Base-by-base conservation (phyloP, 2,113 vertebrate species). In the Chaenogobius annularis region DNA sequence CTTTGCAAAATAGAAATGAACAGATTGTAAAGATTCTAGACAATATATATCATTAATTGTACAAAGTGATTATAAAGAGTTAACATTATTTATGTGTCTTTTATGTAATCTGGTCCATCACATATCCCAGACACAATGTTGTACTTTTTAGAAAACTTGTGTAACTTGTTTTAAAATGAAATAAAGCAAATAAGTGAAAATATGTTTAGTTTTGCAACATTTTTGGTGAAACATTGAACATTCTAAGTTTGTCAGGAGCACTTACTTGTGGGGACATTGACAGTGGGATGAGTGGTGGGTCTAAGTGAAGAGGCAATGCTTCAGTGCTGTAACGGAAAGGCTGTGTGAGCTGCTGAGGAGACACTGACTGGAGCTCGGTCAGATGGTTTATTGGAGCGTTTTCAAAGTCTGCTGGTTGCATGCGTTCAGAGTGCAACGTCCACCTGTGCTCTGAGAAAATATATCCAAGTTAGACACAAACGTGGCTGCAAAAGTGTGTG, bases 341-440 rank as follows among this genome's bases (percentile, higher is more conserved):
- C 23, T 72, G 83, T 19, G 85, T 70, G 26, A 87, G 78, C 22
- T 88, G 88, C 47, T 88, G 88, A 55, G 86, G 70, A 35, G 87
- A 78, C 74, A 91, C 80, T n/a, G 85, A 77, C 75, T 91, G 88
- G 37, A 90, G 85, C 79, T 91, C 88, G 3, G 86, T 86, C 54
- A 89, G 77, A 23, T 85, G 84, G 76, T 86, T 88, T 47, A 77
- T 65, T 0, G 84, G 71, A 40, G 83, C 84, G 66, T 72, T 83
- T 17, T 90, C 85, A 80, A 84, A 86, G 63, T 89, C 87, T 0
- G 83, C 4, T 0, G 64, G 11, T 68, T 85, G 90, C 50, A 78
- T 22, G 0, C 87, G 88, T 26, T 91, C 90, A 12, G 83, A 67
- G 67, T 81, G 75, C 40, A 81, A 80, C n/a, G 66, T 26, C 88